These are phyloP conservation scores for Slavum lentiscoides DNA, from an alignment of 2,888 invertebrate species.

Conservation along the genomic window DNA sequence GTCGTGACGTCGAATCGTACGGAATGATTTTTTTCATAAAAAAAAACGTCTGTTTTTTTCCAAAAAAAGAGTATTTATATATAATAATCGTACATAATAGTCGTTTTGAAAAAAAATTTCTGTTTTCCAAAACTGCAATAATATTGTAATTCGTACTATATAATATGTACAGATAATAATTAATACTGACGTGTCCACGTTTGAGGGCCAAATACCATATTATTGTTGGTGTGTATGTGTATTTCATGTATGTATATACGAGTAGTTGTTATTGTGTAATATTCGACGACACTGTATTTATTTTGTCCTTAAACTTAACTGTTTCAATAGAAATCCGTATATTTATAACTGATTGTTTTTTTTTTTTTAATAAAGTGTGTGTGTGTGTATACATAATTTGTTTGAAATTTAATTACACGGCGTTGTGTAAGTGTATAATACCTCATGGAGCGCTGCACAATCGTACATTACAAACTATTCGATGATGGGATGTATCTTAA, in stretches of 20 bases:
- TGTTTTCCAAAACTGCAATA: background rate
- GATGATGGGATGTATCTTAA: too few species aligned
- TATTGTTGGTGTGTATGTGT: background rate
- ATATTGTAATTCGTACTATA: background rate
- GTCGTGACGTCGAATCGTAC: too few species aligned
- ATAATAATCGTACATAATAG: too few species aligned
- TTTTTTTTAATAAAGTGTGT: constrained; percentile 1
- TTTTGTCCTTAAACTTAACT: constrained; percentile 33
- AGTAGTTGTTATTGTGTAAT: constrained; percentile 4
- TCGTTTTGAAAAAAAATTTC: background rate
- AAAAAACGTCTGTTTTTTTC: too few species aligned
- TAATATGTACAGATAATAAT: too few species aligned
- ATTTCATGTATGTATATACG: background rate
- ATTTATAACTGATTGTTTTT: constrained; percentile 16
- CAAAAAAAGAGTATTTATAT: too few species aligned
- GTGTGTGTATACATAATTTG: background rate
- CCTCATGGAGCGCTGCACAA: too few species aligned
- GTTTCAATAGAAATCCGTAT: constrained; percentile 4
- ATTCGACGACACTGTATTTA: background rate
- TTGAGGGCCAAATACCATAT: background rate
- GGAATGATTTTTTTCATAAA: too few species aligned
- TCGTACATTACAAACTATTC: too few species aligned
- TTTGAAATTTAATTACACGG: constrained; percentile 16
- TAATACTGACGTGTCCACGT: background rate
- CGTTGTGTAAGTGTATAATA: constrained; percentile 12